Conservation (phyloP, 23 tunicate species). For the Trididemnum nubilum region DNA sequence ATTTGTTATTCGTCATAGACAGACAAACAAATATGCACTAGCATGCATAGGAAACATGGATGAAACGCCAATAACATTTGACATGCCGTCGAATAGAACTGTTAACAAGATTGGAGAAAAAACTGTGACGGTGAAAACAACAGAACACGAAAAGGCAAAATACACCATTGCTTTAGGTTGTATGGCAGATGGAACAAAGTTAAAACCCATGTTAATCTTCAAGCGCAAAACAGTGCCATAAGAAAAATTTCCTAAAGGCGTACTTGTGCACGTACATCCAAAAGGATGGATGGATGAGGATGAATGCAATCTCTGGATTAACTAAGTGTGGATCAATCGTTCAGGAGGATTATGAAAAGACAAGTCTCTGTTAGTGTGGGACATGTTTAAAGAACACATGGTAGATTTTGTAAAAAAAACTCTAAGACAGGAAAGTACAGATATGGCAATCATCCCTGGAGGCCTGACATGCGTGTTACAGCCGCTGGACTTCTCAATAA, state of each 20-base stretch:
- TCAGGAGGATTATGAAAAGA: conserved; percentile 22
- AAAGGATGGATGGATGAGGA: conserved; percentile 36
- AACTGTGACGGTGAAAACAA: conserved; percentile 25
- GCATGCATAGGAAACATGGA: conserved; percentile 22
- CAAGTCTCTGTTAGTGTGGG: conserved; percentile 20
- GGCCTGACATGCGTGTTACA: conserved; percentile 16
- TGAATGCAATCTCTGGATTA: neutral
- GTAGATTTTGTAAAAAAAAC: conserved; percentile 1
- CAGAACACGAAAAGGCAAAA: conserved; percentile 30
- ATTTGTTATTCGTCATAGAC: conserved; percentile 14
- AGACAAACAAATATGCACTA: neutral
- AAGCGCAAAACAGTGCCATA: conserved; percentile 27
- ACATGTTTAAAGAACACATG: conserved; percentile 14
- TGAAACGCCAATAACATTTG: conserved; percentile 38
- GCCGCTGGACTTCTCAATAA: conserved; percentile 31
- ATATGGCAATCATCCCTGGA: conserved; percentile 28
- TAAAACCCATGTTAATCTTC: conserved; percentile 12
- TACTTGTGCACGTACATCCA: conserved; percentile 6
- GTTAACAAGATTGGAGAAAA: conserved; percentile 8
- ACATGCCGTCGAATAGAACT: conserved; percentile 33
- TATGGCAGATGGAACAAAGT: conserved; percentile 1
- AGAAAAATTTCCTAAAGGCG: conserved; percentile 34
- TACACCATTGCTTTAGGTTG: conserved; percentile 24
- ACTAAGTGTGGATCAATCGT: conserved; percentile 22
- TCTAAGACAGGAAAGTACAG: conserved; percentile 2